Base-by-base conservation (phyloP, 2,797 vertebrate genomes). In the Sebastolobus alascanus region DNA sequence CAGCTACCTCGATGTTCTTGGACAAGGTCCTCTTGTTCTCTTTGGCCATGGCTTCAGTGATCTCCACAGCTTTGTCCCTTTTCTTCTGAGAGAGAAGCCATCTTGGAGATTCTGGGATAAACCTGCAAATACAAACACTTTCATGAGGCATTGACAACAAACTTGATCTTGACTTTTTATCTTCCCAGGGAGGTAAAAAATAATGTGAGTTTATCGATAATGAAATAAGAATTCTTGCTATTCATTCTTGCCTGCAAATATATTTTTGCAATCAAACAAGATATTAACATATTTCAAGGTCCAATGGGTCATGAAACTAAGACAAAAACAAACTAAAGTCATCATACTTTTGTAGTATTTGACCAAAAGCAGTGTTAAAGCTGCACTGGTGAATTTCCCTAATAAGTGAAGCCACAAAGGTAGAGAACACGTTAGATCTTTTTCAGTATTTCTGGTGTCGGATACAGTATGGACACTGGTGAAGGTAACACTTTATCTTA, bases 31-130 rank as follows among this genome's bases (percentile, higher is more conserved):
- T 97, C 69, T 95, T 96, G 85, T 99, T 99, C 90, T 96, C 96
- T 80, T 96, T 97, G 65, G 98, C 98, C 67, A 99, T 96, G 54
- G 87, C 89, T 75, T 92, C 93, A 2, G 97, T 96, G 85, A 99
- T 96, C 85, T 95, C 85, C 76, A 98, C 77, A 0, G 98, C 98
- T 90, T 95, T 90, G 5, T 94, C 85, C 65, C 93, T 96, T 43
- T 96, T 93, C 83, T 96, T 98, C 79, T 98, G 97, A 37, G 97
- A 98, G 40, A 99, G 92, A 10, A 99, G 96, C 98, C 98, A 99
- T 16, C 98, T 93, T 1, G 98, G 98, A 77, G 98, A 99, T 71
- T 99, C 98, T 0, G 98, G 97, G 79, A 99, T 95, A 38, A 96
- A 94, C 98, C 98, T 99, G 90, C 3, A 33, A 65, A 46, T 0